Evolutionary conservation across 2,113 vertebrate genomes (phyloP), one percentile per base, ranked within the genome.

Genomic region (Circaetus gallicus): DNA sequence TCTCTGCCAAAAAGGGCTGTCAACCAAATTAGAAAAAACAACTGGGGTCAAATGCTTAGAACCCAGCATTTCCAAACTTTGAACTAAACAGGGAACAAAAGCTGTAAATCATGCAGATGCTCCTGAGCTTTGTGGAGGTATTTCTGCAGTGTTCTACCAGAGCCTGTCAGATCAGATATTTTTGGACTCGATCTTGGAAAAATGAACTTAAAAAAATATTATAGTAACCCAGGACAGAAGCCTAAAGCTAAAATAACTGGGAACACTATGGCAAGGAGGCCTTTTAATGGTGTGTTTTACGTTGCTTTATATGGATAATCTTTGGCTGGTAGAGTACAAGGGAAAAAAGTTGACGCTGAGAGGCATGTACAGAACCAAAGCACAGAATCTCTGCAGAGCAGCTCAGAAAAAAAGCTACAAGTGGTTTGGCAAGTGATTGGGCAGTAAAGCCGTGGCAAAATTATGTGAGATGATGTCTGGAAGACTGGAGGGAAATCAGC

Each of bases 161-260:
- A 61, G 61, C n/a, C 71, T 92, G 61, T 89, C 77, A 94, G 73
- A 91, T 82, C 40, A 82, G 70, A 82, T 94, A 89, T 77, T 94
- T 95, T 93, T 95, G 93, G 93, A 93, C 66, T 80, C 2, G 1
- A 43, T 91, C 86, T 95, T 94, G 93, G 95, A 96, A 96, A 97
- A 95, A 94, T 58, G 53, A 96, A 87, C 91, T 94, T 89, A 36
- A 95, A 93, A 95, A 95, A 92, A 94, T 65, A 95, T 79, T 92
- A 61, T 73, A 89, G 40, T 94, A 89, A 97, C 85, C 53, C 61
- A 91, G 89, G 91, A 91, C 88, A 87, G 86, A 94, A 97, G 91
- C 73, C 83, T 96, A 95, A 82, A 96, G 72, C 83, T 95, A 95
- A 97, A 97, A 96, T 94, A 95, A 95, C 86, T 87, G 73, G 91